Percentiles rank a stretch among this genome's conserved stretches.
These are phyloP conservation scores for Terrapene triunguis DNA, from an alignment of 2,113 vertebrate genomes.

Conservation along the genomic window DNA sequence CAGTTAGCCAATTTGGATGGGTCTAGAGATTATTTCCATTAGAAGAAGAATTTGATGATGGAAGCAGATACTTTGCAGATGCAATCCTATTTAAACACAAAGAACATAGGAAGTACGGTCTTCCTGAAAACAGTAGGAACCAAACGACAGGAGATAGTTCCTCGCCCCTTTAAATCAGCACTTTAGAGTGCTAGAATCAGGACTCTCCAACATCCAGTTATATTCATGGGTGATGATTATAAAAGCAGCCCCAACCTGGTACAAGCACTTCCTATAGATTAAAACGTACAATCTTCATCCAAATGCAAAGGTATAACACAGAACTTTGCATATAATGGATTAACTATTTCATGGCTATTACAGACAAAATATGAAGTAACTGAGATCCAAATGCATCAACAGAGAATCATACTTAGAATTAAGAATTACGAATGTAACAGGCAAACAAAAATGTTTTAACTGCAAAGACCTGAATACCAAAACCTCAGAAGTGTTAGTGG, in stretches of 20 bases:
- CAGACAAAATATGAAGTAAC: neutral
- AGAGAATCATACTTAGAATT: conserved; percentile 55
- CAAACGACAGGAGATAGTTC: neutral
- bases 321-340: neutral
- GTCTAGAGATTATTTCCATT: neutral
- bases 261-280: neutral
- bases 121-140: neutral
- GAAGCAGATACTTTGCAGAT: neutral
- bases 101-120: neutral
- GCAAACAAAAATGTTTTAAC: neutral
- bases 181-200: neutral
- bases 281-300: fast-evolving
- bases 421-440: neutral
- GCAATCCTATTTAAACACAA: neutral
- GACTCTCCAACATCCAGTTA: neutral
- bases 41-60: neutral
- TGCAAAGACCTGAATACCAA: neutral
- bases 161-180: neutral
- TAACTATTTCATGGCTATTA: neutral
- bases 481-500: neutral
- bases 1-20: neutral
- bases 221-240: neutral
- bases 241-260: neutral
- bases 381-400: neutral
- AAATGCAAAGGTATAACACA: neutral